A percentile compares a stretch with the other conserved stretches of the same genome.
Evolutionary conservation across 2,797 vertebrate genomes (phyloP).

Genomic region (Lepilemur septentrionalis): DNA sequence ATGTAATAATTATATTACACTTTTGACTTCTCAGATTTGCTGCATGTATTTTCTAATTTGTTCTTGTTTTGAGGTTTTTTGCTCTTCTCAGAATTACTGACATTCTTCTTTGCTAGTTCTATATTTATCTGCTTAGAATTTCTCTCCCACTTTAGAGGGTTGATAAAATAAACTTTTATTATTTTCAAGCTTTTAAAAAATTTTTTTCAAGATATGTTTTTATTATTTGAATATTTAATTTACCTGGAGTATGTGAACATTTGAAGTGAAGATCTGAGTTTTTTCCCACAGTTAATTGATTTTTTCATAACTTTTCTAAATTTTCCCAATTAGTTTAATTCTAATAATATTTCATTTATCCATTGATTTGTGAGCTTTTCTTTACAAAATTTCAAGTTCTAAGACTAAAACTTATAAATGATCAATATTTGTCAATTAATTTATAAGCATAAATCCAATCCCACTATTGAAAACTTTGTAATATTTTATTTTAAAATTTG

Average conservation of each 20-base stretch:
- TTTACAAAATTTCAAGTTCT: background rate
- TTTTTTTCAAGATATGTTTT: background rate
- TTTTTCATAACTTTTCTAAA: background rate
- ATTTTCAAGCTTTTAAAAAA: background rate
- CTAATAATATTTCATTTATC: background rate
- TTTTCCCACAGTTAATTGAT: background rate
- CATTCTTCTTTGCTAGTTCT: background rate
- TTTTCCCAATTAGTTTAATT: background rate
- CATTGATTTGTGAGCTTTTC: background rate
- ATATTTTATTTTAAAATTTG: background rate
- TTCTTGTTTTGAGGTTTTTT: background rate
- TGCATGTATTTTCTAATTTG: background rate
- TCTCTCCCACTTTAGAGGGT: background rate
- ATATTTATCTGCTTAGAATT: background rate
- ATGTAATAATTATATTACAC: background rate
- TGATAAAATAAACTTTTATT: background rate
- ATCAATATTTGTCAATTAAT: background rate
- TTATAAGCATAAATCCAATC: background rate
- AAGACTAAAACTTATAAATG: background rate
- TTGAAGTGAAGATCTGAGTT: background rate
- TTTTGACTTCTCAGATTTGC: background rate
- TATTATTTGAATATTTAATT: constrained; percentile 37
- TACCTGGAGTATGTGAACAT: background rate
- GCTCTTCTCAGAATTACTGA: background rate
- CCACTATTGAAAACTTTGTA: background rate